Conservation (phyloP, 2,888 invertebrate genomes). For the Ephialtes manifestator region DNA sequence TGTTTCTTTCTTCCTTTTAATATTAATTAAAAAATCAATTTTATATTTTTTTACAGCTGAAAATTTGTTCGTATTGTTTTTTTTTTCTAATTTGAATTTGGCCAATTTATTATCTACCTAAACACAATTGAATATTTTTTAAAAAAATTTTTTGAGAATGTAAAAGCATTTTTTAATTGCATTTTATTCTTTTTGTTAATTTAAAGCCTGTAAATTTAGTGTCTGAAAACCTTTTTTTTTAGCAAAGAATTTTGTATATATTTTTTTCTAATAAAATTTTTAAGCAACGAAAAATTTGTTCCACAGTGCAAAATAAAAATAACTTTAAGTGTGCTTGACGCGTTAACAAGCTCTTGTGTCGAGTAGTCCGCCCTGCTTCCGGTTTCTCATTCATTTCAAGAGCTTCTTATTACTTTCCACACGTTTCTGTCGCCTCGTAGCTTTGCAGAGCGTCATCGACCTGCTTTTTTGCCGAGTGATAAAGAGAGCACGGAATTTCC, state of each 20-base stretch:
- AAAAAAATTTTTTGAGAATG: not conserved
- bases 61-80: too few relatives aligned
- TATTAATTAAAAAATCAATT: too few relatives aligned
- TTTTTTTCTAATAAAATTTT: not conserved
- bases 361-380: conserved; percentile 25
- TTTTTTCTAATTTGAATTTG: too few relatives aligned
- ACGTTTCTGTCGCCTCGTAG: conserved; percentile 66
- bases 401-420: conserved; percentile 9
- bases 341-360: conserved; percentile 39
- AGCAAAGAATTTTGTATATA: not conserved
- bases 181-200: not conserved
- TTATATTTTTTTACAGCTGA: too few relatives aligned
- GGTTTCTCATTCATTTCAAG: conserved; percentile 8
- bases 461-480: conserved; percentile 75
- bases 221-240: not conserved
- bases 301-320: conserved; percentile 34
- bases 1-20: too few relatives aligned
- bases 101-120: too few relatives aligned
- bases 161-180: not conserved
- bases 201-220: not conserved
- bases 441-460: conserved; percentile 80
- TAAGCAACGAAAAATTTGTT: not conserved
- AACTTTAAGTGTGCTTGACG: conserved; percentile 16
- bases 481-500: conserved; percentile 77
- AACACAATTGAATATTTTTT: too few relatives aligned